These are phyloP conservation scores for Nysson spinosus DNA, from an alignment of 2,888 invertebrate genomes.

Conservation along the genomic window DNA sequence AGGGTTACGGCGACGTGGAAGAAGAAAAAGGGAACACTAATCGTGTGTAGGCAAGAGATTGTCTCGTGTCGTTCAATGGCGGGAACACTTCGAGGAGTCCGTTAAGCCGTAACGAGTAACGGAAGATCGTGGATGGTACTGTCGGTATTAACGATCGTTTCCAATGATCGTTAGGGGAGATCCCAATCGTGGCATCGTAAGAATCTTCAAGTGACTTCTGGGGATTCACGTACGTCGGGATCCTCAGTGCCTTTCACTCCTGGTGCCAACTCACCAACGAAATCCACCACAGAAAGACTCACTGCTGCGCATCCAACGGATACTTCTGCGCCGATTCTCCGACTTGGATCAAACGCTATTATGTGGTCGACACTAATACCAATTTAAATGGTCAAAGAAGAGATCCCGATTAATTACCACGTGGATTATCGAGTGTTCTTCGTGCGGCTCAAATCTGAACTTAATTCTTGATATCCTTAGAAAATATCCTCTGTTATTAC, in stretches of 20 bases:
- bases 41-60: too few relatives aligned
- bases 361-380: too few relatives aligned
- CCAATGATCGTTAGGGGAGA: conserved; percentile 16
- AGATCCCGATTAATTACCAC: too few relatives aligned
- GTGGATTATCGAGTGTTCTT: too few relatives aligned
- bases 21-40: too few relatives aligned
- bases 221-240: conserved; percentile 30
- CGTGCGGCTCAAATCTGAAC: too few relatives aligned
- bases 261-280: conserved; percentile 9
- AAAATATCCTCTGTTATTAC: too few relatives aligned
- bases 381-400: too few relatives aligned
- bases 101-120: too few relatives aligned
- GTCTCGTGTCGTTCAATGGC: too few relatives aligned
- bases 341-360: too few relatives aligned
- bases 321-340: neutral
- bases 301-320: neutral
- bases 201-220: conserved; percentile 46
- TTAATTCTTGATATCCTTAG: too few relatives aligned
- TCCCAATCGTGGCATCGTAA: conserved; percentile 40
- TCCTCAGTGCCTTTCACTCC: conserved; percentile 43
- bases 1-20: neutral
- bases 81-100: neutral
- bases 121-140: conserved; percentile 20
- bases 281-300: neutral
- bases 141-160: conserved; percentile 22